These are phyloP conservation scores for Tigriopus californicus DNA, from an alignment of 2,888 invertebrate genomes.

Conservation along the genomic window DNA sequence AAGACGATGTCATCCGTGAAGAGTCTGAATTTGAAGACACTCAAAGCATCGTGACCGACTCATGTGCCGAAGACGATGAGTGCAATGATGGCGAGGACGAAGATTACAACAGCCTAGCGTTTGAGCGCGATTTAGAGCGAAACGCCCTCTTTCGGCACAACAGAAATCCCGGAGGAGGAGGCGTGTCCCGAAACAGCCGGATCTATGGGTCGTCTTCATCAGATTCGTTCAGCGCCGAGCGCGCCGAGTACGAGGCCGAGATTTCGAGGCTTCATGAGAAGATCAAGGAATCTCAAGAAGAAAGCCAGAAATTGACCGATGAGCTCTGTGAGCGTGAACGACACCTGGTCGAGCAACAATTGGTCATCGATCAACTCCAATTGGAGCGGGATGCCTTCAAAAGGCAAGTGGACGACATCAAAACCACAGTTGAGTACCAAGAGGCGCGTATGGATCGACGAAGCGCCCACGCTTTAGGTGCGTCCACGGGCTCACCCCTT, in stretches of 20 bases:
- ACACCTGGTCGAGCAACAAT: background rate
- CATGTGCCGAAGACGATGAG: constrained; percentile 23
- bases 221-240: background rate
- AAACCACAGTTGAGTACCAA: constrained; percentile 13
- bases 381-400: constrained; percentile 11
- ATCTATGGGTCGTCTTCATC: background rate
- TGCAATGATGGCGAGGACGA: constrained; percentile 19
- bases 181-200: background rate
- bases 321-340: background rate
- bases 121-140: constrained; percentile 5
- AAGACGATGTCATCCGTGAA: constrained; percentile 29
- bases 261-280: background rate
- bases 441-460: constrained; percentile 13
- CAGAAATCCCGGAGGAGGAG: background rate
- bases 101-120: constrained; percentile 15
- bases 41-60: background rate
- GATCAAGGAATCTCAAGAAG: background rate
- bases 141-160: background rate
- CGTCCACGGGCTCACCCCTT: background rate
- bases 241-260: background rate
- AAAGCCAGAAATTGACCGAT: constrained; percentile 2
- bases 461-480: background rate
- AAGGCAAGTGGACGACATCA: constrained; percentile 8
- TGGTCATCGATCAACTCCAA: background rate
- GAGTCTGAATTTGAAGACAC: constrained; percentile 17